Conservation (phyloP, 2,797 vertebrate species). For the Mus caroli region DNA sequence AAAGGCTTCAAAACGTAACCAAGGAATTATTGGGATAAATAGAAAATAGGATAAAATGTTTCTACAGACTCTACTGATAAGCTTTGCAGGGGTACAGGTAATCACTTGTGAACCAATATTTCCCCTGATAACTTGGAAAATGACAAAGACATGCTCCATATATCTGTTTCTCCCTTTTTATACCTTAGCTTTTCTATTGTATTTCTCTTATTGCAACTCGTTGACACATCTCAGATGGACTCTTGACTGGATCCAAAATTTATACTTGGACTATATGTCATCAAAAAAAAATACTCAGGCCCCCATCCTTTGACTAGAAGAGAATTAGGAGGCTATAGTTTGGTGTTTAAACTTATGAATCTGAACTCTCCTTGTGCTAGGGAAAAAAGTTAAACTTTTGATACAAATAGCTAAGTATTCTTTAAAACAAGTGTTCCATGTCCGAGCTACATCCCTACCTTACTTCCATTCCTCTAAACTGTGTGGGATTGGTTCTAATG, state of each 20-base stretch:
- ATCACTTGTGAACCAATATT: background rate
- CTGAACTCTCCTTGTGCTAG: slow-evolving; percentile 20
- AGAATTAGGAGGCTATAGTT: slow-evolving; percentile 19
- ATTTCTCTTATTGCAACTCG: slow-evolving; percentile 28
- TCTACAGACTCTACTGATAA: background rate
- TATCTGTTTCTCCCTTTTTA: slow-evolving; percentile 35
- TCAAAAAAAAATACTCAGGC: background rate
- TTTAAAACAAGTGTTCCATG: background rate
- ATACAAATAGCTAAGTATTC: slow-evolving; percentile 42
- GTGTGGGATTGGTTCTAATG: background rate
- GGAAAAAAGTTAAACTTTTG: slow-evolving; percentile 47
- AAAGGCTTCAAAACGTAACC: slow-evolving; percentile 2
- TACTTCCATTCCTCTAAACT: background rate
- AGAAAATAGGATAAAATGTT: background rate
- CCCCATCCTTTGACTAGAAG: background rate
- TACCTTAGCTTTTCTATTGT: background rate
- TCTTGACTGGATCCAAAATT: background rate
- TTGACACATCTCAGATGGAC: slow-evolving; percentile 3
- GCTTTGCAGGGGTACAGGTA: background rate
- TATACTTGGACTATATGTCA: slow-evolving; percentile 20
- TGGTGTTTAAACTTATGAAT: slow-evolving; percentile 39
- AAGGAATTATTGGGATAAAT: background rate
- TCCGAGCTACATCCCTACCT: background rate
- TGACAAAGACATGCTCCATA: background rate
- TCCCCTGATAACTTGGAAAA: background rate